These are phyloP conservation scores for Drosophila funebris DNA, from an alignment of 1,140 invertebrate genomes.

Conservation along the genomic window DNA sequence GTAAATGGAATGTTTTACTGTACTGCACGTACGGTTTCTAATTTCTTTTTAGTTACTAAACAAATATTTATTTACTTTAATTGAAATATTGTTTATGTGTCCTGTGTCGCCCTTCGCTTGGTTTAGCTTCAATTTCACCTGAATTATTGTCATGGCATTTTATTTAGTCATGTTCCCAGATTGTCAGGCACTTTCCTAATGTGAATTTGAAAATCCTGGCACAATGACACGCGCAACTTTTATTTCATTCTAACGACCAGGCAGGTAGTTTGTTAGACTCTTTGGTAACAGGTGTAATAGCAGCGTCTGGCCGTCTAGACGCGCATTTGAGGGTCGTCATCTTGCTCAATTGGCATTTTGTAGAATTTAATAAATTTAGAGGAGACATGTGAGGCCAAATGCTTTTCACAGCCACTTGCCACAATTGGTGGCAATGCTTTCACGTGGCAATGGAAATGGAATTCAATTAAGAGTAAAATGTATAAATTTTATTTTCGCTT, in stretches of 20 bases:
- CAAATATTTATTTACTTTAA: constrained; percentile 36
- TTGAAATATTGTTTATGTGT: constrained; percentile 4
- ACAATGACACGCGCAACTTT: not conserved
- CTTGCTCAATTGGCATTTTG: constrained; percentile 52
- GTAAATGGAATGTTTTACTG: too few species aligned
- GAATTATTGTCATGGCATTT: not conserved
- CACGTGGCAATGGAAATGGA: constrained; percentile 42
- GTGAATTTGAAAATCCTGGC: constrained; percentile 11
- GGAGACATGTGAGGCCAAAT: constrained; percentile 47
- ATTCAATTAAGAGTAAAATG: constrained; percentile 67
- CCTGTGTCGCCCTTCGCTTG: not conserved
- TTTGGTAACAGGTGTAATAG: constrained; percentile 51
- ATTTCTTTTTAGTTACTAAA: constrained; percentile 13
- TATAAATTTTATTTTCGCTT: constrained; percentile 47
- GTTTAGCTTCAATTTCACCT: not conserved
- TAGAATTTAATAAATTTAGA: constrained; percentile 60
- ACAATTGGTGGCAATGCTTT: constrained; percentile 34
- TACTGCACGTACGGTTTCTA: too few species aligned
- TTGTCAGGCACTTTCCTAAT: constrained; percentile 8
- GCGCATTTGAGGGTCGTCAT: constrained; percentile 9
- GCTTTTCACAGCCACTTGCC: constrained; percentile 25
- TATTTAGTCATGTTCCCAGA: not conserved
- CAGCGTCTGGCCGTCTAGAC: constrained; percentile 68
- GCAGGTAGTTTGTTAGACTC: not conserved
- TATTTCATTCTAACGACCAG: not conserved